phyloP scores from a whole-genome alignment of 2,797 vertebrate species.

The Smutsia gigantea region DNA sequence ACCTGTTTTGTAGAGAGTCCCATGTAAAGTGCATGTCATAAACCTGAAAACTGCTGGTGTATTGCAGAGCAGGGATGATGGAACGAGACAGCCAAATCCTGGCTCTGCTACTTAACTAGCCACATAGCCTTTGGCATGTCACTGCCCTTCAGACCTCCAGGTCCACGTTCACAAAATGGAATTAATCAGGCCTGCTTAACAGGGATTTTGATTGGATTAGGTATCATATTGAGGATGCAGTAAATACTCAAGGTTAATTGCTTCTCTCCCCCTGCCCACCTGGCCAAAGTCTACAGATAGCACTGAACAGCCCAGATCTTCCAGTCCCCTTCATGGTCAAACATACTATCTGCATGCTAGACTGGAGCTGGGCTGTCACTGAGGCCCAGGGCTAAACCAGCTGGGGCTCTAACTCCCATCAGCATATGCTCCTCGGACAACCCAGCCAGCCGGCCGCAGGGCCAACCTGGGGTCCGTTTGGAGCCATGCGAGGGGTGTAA shows the following conservation, averaged over 20 bases:
- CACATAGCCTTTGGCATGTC: rapidly evolving
- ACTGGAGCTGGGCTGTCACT: background rate
- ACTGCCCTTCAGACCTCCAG: background rate
- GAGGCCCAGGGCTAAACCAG: background rate
- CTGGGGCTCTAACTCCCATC: background rate
- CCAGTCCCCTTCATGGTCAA: background rate
- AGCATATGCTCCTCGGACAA: background rate
- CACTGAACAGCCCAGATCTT: background rate
- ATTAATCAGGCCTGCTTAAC: background rate
- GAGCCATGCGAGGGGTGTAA: too few relatives aligned
- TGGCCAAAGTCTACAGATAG: background rate
- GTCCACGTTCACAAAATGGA: background rate
- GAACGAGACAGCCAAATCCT: background rate
- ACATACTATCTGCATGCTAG: background rate
- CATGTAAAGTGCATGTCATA: background rate
- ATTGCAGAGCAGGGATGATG: background rate
- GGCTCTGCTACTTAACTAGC: background rate
- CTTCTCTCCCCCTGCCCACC: background rate
- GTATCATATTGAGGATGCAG: background rate
- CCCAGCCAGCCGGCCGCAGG: background rate
- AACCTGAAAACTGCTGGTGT: background rate
- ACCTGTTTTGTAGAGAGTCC: background rate
- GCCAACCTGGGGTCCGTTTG: background rate
- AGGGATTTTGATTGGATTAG: background rate
- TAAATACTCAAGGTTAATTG: background rate